Evolutionary conservation across 2,888 invertebrate genomes (phyloP), one percentile per base, ranked within the genome.

Genomic region (Polylopha cassiicola): DNA sequence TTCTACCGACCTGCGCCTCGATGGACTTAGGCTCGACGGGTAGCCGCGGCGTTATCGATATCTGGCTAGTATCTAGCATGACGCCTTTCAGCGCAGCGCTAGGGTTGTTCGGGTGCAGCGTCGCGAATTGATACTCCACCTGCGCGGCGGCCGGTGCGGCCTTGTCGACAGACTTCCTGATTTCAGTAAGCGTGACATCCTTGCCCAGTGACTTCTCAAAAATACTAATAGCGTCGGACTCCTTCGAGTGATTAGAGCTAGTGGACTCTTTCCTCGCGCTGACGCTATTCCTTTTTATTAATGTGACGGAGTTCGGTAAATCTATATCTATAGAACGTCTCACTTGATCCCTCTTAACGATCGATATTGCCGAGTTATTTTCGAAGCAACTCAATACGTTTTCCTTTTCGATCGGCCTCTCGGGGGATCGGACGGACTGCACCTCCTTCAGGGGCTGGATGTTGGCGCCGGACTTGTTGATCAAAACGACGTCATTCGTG

Each of bases 341-440:
- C 3, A 73, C 75, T 48, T 80, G 80, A 56, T 86, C 86, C 50
- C 85, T 71, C 49, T 86, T 86, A 5, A 86, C 75, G 56, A 87
- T 84, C 37, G 87, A 86, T 51, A 87, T 86, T 16, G 86, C 85
- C 1, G 86, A 82, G 56, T 87, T 87, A 47, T 86, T 86, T 61
- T 86, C 86, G 48, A 86, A 86, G 50, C 85, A 85, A 51, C 84
- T 86, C 17, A 87, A 55, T 10, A 87, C 72, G 55, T 82, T 86
- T 49, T 85, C 86, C 46, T 87, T 86, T 54, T 84, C 78, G 14
- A 82, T 58, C 21, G 75, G 58, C 53, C 61, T 76, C 46, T 82
- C 85, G n/a, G 82, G 82, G 4, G 82, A 76, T 39, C 74, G 70
- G 5, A 75, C 73, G 8, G 84, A 67, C 44, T 86, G 86, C 16